Evolutionary conservation across 2,888 invertebrate species (phyloP).

Genomic region (Mantis religiosa): DNA sequence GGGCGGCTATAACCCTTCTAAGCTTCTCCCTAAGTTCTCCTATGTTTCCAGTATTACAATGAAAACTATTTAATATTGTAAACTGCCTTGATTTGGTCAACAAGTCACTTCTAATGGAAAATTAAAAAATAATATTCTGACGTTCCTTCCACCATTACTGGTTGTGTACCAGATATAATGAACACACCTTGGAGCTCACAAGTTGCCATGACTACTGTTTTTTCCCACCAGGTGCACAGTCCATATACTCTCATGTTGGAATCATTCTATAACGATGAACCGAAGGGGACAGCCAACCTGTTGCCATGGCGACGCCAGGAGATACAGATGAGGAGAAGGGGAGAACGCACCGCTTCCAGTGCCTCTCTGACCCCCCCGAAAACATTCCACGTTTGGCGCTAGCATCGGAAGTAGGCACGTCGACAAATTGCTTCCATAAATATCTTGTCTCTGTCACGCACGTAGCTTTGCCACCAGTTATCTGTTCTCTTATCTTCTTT

Average conservation of each 20-base stretch:
- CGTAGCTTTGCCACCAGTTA: not conserved
- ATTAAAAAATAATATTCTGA: too few relatives aligned
- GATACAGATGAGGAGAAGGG: not conserved
- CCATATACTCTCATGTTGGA: not conserved
- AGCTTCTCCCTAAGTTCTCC: too few relatives aligned
- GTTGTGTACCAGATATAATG: not conserved
- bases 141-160: too few relatives aligned
- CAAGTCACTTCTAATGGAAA: too few relatives aligned
- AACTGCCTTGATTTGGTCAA: too few relatives aligned
- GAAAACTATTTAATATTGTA: too few relatives aligned
- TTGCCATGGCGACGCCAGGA: not conserved
- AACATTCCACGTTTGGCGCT: constrained; percentile 12
- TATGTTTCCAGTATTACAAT: too few relatives aligned
- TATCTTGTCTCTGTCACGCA: not conserved
- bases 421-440: not conserved
- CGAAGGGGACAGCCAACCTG: not conserved
- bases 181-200: not conserved
- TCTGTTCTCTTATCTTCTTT: not conserved
- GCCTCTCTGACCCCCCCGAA: not conserved
- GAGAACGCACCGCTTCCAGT: not conserved
- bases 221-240: not conserved
- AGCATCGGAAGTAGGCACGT: not conserved
- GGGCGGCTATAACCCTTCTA: too few relatives aligned
- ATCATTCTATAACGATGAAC: not conserved
- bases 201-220: not conserved